phyloP scores from a whole-genome alignment of 2,113 vertebrate genomes.

The Antigone vipio region DNA sequence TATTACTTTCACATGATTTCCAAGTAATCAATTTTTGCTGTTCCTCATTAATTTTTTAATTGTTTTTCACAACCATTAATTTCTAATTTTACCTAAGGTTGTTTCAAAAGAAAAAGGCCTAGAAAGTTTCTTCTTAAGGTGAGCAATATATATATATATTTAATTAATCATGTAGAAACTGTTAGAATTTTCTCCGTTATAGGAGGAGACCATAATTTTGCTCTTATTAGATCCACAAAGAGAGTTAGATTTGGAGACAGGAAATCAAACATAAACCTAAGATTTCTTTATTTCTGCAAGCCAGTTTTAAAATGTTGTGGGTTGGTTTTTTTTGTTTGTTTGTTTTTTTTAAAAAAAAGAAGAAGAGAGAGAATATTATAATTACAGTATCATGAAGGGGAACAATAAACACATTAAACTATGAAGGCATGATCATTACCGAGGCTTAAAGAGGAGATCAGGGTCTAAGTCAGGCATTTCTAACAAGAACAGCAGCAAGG shows the following conservation, averaged over 20 bases:
- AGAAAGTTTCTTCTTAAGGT: not conserved
- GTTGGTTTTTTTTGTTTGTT: no score
- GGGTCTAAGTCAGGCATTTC: constrained; percentile 63
- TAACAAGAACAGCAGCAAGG: constrained; percentile 67
- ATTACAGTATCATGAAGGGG: constrained; percentile 46
- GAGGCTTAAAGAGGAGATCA: constrained; percentile 45
- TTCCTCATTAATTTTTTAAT: not conserved
- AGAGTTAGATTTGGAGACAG: not conserved
- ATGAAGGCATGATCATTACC: constrained; percentile 49
- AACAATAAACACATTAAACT: constrained; percentile 59
- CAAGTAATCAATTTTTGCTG: not conserved
- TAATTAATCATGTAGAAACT: not conserved
- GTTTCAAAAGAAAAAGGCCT: not conserved
- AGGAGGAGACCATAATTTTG: not conserved
- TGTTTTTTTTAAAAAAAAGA: not conserved
- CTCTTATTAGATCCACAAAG: not conserved
- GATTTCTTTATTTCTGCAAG: constrained; percentile 41
- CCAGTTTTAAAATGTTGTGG: constrained; percentile 3
- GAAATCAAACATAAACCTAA: not conserved
- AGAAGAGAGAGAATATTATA: constrained; percentile 21
- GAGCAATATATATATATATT: not conserved
- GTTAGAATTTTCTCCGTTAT: not conserved
- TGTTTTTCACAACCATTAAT: not conserved
- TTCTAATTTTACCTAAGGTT: not conserved
- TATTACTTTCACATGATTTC: not conserved